phyloP scores from a whole-genome alignment of 1,140 invertebrate species.

The Heliconius nattereri region DNA sequence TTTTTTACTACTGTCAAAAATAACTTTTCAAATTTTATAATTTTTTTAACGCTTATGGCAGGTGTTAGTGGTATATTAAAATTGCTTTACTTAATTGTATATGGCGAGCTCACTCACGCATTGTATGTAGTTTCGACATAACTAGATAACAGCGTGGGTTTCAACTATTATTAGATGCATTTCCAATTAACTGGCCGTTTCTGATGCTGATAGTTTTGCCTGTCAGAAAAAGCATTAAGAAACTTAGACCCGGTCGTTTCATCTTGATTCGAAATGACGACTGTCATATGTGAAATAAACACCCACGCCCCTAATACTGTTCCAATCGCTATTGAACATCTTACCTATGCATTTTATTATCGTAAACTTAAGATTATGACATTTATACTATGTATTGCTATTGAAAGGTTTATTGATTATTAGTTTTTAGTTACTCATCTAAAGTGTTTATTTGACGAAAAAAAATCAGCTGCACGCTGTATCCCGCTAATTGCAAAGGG shows the following conservation, averaged over 20 bases:
- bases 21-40: background rate
- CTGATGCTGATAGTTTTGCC: conserved; percentile 55
- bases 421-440: background rate
- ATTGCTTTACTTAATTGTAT: background rate
- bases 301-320: conserved; percentile 51
- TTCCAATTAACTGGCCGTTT: conserved; percentile 62
- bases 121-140: background rate
- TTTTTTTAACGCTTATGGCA: background rate
- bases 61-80: background rate
- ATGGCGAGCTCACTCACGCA: background rate
- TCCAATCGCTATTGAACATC: conserved; percentile 46
- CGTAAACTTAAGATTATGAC: conserved; percentile 36
- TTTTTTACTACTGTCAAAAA: background rate
- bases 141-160: conserved; percentile 42
- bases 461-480: too few relatives aligned
- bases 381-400: conserved; percentile 22
- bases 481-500: too few relatives aligned
- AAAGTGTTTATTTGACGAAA: background rate
- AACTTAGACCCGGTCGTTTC: conserved; percentile 54
- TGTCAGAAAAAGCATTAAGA: conserved; percentile 53
- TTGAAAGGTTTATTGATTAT: background rate
- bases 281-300: conserved; percentile 47
- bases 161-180: conserved; percentile 47
- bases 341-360: conserved; percentile 51
- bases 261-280: conserved; percentile 55